Evolutionary conservation across 1,140 invertebrate species (phyloP).

Genomic region (Phthorimaea operculella): DNA sequence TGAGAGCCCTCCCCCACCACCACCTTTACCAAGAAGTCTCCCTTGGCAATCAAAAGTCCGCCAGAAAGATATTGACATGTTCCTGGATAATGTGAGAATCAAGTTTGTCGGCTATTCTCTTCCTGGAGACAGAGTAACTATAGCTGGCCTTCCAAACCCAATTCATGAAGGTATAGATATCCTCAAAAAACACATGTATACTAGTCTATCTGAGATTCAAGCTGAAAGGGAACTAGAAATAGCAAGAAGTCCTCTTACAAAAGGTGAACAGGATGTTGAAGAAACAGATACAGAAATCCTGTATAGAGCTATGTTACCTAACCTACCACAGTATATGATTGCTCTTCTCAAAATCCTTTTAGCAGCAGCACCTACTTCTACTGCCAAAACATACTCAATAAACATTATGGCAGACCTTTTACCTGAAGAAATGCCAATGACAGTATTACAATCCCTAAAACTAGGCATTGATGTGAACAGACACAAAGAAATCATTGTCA

Average conservation of each 20-base stretch:
- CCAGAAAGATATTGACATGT: slow-evolving; percentile 91
- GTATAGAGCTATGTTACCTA: slow-evolving; percentile 92
- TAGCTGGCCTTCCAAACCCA: slow-evolving; percentile 93
- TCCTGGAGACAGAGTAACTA: slow-evolving; percentile 84
- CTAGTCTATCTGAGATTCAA: slow-evolving; percentile 85
- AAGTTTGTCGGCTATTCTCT: slow-evolving; percentile 97
- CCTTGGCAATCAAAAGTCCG: slow-evolving; percentile 98
- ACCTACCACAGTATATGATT: slow-evolving; percentile 97
- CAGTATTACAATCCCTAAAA: slow-evolving; percentile 96
- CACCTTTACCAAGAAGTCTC: slow-evolving; percentile 71
- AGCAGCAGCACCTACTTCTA: slow-evolving; percentile 96
- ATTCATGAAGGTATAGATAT: slow-evolving; percentile 96
- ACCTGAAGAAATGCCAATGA: slow-evolving; percentile 97
- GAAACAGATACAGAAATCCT: slow-evolving; percentile 87
- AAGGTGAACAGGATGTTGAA: slow-evolving; percentile 77
- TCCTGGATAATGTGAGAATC: slow-evolving; percentile 88
- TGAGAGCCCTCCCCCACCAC: slow-evolving; percentile 66
- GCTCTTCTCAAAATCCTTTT: slow-evolving; percentile 96
- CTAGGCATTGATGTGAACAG: slow-evolving; percentile 97
- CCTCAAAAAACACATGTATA: slow-evolving; percentile 89
- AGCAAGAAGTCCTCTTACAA: slow-evolving; percentile 80
- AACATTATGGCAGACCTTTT: slow-evolving; percentile 98
- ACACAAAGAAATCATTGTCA: slow-evolving; percentile 99
- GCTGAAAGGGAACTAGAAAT: slow-evolving; percentile 87
- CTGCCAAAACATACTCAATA: slow-evolving; percentile 97